A percentile compares a stretch with the other conserved stretches of the same genome.
Evolutionary conservation across 2,113 vertebrate species (phyloP).

Genomic region (Epinephelus fuscoguttatus): DNA sequence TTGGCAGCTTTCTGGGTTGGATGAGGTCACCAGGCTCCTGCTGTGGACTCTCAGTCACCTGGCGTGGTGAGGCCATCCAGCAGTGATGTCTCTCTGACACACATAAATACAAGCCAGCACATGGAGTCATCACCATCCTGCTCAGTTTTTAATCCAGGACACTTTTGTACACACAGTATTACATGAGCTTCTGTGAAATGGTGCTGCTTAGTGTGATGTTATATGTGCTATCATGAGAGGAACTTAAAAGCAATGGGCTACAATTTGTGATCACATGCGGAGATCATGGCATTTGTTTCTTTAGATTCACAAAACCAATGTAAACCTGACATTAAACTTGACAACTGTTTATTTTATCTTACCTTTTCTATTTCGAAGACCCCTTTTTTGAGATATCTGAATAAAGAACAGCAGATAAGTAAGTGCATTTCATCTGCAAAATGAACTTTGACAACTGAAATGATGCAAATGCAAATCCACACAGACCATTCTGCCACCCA

Average conservation of each 20-base stretch:
- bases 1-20: slow-evolving; percentile 68
- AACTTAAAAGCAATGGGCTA: too few species aligned
- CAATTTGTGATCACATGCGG: not conserved
- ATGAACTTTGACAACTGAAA: not conserved
- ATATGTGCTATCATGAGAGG: not conserved
- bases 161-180: too few species aligned
- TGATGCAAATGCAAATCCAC: not conserved
- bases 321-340: not conserved
- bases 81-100: slow-evolving; percentile 54
- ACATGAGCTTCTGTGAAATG: too few species aligned
- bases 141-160: not conserved
- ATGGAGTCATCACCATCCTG: not conserved
- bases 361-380: slow-evolving; percentile 34
- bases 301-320: not conserved
- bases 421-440: not conserved
- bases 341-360: slow-evolving; percentile 10
- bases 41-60: slow-evolving; percentile 45
- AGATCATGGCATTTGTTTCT: not conserved
- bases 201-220: not conserved
- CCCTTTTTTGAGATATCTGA: slow-evolving; percentile 42
- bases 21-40: slow-evolving; percentile 68
- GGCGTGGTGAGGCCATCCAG: slow-evolving; percentile 20
- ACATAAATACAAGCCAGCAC: slow-evolving; percentile 9
- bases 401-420: slow-evolving; percentile 7
- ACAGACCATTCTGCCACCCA: not conserved